Evolutionary conservation across 2,888 invertebrate species (phyloP), one percentile per base, ranked within the genome.

Genomic region (Heliothis peltigera): DNA sequence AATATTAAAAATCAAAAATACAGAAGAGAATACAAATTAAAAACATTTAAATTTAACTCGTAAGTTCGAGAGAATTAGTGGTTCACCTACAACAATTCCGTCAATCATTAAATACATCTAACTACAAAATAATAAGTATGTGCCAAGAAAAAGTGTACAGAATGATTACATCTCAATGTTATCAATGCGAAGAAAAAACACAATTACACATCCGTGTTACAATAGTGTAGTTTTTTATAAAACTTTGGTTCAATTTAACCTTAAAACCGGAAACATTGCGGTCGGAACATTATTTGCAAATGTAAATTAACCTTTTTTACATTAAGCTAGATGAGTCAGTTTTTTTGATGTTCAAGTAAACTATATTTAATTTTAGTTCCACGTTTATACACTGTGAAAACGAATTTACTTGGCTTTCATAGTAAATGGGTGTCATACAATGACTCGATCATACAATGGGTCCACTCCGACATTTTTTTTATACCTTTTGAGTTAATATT

Each of bases 201-300:
- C 52, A 56, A 42, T 71, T 43, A 63, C 51, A 66, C 57, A 78
- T 78, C 79, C 79, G 75, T 67, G 67, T 73, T 62, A 56, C 47
- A 78, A 75, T 64, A 57, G 64, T 49, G n/a, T n/a, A n/a, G n/a
- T 63, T 53, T 64, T 67, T 69, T 66, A 53, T 52, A 25, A 56
- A 43, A 17, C 32, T 22, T 15, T 49, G 49, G 59, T 63, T 58
- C 51, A 59, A 59, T 65, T 67, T 56, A 63, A 72, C 60, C 58
- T 72, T 57, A 75, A 63, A 65, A 48, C 42, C 47, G 48, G 49
- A 78, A 61, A 78, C 78, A 78, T 78, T 70, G 72, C 60, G 48
- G 57, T 75, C 58, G 69, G 65, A 63, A 61, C 57, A 64, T 49
- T 66, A 78, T 78, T 75, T 75, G 54, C 44, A 25, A 63, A 43